Base-by-base conservation (phyloP, 2,888 invertebrate genomes). In the Lasioglossum marginatum region DNA sequence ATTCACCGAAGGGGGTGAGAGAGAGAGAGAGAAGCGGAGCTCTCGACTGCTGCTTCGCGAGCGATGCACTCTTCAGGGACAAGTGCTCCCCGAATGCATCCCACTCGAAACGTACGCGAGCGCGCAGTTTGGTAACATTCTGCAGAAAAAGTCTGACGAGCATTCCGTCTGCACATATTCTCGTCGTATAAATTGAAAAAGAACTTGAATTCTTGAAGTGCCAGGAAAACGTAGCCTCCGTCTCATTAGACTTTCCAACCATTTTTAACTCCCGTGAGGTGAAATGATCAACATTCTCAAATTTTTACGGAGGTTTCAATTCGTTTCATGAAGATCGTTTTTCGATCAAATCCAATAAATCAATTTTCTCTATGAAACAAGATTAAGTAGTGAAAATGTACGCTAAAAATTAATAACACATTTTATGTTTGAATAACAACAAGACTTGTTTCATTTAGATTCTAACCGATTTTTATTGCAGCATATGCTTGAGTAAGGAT, bases 41-140 rank as follows among this genome's bases (percentile, higher is more conserved):
- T 16, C 70, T 16, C 23, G 70, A 43, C 40, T 77, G 19, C 45
- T 74, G 31, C 72, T 31, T 70, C 48, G 34, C 63, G 74, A 74
- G 31, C 52, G 19, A n/a, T 40, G n/a, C 23, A 37, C 68, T 60
- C 37, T 60, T 77, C 23, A 70, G 70, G 37, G 68, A 40, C 66
- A 19, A 63, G 66, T 37, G 68, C 37, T 68, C 68, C 68, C 37
- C 68, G 23, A 68, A 37, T 34, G 68, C 37, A 68, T 68, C 23
- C 37, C 68, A 68, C 68, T 68, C 37, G 68, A 37, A 37, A 68
- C 4, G 23, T 10, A 12, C 37, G 3, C 34, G 34, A 23, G 31
- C 6, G 10, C 10, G 23, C 4, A 1, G 34, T 34, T 34, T 68
- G 66, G 4, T 68, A 37, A 68, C 34, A 23, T 68, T 68, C 10